These are phyloP conservation scores for Tholera decimalis DNA, from an alignment of 2,888 invertebrate species.

Conservation along the genomic window DNA sequence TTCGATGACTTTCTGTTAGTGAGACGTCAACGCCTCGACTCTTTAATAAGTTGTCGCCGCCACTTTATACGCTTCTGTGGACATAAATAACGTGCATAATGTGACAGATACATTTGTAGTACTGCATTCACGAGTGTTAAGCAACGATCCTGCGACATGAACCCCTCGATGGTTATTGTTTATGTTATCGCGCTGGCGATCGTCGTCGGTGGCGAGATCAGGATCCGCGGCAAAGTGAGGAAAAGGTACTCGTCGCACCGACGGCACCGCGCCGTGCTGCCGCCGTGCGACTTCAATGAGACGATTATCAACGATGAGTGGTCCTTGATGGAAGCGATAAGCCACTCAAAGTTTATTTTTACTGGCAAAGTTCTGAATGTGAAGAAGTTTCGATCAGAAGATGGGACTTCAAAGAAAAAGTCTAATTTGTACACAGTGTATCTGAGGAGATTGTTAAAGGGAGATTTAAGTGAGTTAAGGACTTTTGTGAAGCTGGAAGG, in stretches of 20 bases:
- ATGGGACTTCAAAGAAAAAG: conserved; percentile 75
- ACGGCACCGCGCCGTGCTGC: conserved; percentile 84
- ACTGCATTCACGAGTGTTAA: conserved; percentile 82
- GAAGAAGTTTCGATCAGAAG: conserved; percentile 81
- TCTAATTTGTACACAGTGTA: conserved; percentile 88
- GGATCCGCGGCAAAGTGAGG: conserved; percentile 88
- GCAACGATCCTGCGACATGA: conserved; percentile 83
- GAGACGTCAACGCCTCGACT: conserved; percentile 85
- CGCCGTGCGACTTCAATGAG: conserved; percentile 89
- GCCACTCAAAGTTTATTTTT: conserved; percentile 89
- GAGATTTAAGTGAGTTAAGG: conserved; percentile 83
- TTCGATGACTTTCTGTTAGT: conserved; percentile 83
- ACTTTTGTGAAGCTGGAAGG: conserved; percentile 82
- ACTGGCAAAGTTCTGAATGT: conserved; percentile 89
- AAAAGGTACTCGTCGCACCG: conserved; percentile 84
- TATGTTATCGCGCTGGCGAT: conserved; percentile 86
- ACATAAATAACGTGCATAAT: conserved; percentile 88
- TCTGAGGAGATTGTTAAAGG: conserved; percentile 87
- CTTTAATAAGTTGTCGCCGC: conserved; percentile 82
- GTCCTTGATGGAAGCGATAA: conserved; percentile 89
- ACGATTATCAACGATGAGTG: conserved; percentile 89
- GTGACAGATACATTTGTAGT: conserved; percentile 87
- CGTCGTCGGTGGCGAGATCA: conserved; percentile 84
- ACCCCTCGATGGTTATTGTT: conserved; percentile 84
- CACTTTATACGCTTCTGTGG: conserved; percentile 81